Evolutionary conservation across 2,797 vertebrate species (phyloP), one percentile per base, ranked within the genome.

Genomic region (Tachyglossus aculeatus): DNA sequence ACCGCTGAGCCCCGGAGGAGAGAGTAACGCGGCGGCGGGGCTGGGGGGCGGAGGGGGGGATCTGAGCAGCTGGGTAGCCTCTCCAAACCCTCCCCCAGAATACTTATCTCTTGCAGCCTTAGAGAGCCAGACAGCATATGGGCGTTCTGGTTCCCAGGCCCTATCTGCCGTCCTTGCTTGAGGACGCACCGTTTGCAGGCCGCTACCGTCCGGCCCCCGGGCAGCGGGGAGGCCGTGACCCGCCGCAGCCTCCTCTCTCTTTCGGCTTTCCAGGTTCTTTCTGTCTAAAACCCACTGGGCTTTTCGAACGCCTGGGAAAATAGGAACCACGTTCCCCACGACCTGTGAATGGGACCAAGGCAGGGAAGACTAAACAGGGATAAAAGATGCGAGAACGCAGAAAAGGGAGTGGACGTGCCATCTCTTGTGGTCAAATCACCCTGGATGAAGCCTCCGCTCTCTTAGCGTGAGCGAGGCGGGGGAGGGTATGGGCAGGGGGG

Each of bases 1-100:
- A 78, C 76, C 80, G 82, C 79, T 81, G 89, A 86, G 90, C 88
- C 69, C 78, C 34, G 71, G 68, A 78, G 74, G 81, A 77, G 82
- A 15, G 14, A n/a, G n/a, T n/a, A 27, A 31, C n/a, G n/a, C n/a
- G n/a, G n/a, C 36, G 55, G 7, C 7, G 32, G 25, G 18, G 19
- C n/a, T n/a, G 32, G 32, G 38, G 64, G 82, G 81, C 72, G 77
- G 53, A 33, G 77, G 79, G 86, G 64, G 73, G 77, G 79, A 74
- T 78, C 37, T 51, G 82, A 84, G 81, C 71, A 72, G 74, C 71
- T 64, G 27, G 60, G 77, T 67, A 82, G 61, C 79, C 56, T 88
- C 88, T 54, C 47, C 60, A 37, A 85, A 78, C 47, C 77, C 82
- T 76, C 80, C 79, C 9, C 1, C 61, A 75, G 85, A 79, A 74